Evolutionary conservation across 2,888 invertebrate genomes (phyloP).

Genomic region (Morpho deidamia): DNA sequence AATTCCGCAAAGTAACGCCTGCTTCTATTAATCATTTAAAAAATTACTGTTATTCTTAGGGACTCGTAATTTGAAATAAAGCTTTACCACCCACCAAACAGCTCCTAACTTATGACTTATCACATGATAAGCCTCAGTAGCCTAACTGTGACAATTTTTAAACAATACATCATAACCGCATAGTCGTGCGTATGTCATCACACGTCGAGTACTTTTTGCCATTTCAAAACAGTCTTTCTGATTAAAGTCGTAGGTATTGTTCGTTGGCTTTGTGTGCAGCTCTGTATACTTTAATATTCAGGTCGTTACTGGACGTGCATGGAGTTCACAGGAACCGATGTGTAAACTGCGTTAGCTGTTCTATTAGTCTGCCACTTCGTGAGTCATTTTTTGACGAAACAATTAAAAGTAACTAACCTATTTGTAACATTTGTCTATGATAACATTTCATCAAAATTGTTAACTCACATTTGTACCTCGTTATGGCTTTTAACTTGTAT

Average conservation of each 20-base stretch:
- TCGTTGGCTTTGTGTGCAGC: not conserved
- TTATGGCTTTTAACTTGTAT: no score
- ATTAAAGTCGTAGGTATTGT: not conserved
- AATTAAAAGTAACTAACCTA: not conserved
- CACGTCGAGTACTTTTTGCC: not conserved
- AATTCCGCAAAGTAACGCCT: no score
- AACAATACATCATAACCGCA: slow-evolving; percentile 16
- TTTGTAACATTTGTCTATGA: no score
- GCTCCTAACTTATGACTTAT: not conserved
- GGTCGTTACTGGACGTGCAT: slow-evolving; percentile 33
- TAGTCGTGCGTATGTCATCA: slow-evolving; percentile 14
- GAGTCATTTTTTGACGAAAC: slow-evolving; percentile 14
- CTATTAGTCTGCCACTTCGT: slow-evolving; percentile 43
- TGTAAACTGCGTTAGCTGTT: slow-evolving; percentile 37
- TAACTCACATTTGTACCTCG: no score
- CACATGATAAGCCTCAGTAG: not conserved
- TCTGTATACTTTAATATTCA: slow-evolving; percentile 47
- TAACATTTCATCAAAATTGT: no score
- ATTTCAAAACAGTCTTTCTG: slow-evolving; percentile 12
- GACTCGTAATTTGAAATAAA: no score
- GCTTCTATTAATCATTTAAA: no score
- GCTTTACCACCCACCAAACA: no score
- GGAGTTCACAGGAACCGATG: slow-evolving; percentile 41
- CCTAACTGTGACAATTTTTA: not conserved
- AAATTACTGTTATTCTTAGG: no score